Evolutionary conservation across 2,888 invertebrate genomes (phyloP).

Genomic region (Drosophila meridionalis): DNA sequence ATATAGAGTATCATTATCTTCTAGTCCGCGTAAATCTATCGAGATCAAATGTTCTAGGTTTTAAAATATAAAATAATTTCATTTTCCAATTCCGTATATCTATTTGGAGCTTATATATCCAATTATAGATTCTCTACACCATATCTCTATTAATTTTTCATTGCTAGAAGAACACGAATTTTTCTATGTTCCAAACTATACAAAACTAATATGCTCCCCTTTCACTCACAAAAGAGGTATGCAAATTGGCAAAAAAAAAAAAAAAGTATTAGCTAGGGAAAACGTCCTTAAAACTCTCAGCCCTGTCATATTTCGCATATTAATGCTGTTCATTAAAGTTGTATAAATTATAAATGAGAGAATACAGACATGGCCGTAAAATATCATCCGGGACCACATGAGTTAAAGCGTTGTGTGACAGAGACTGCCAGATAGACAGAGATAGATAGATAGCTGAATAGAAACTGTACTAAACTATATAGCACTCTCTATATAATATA

Average conservation of each 20-base stretch:
- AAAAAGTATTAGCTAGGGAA: constrained; percentile 1
- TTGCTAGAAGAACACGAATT: background rate
- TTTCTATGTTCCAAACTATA: background rate
- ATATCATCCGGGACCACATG: constrained; percentile 30
- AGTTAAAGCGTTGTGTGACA: constrained; percentile 22
- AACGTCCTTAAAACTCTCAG: constrained; percentile 2
- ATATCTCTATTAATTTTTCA: background rate
- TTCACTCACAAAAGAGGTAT: background rate
- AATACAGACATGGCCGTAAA: constrained; percentile 34
- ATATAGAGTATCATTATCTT: background rate
- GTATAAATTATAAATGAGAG: constrained; percentile 75
- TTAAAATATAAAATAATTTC: too few relatives aligned
- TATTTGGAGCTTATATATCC: background rate
- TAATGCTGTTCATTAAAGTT: constrained; percentile 79
- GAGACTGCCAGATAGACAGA: background rate
- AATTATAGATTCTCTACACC: background rate
- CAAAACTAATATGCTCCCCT: background rate
- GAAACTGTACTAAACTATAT: background rate
- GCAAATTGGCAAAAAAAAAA: background rate
- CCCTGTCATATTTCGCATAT: constrained; percentile 69
- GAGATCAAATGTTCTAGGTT: too few relatives aligned
- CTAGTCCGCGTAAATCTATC: too few relatives aligned
- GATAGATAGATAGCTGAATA: constrained; percentile 1
- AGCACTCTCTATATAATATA: background rate
- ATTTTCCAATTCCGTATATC: too few relatives aligned